These are phyloP conservation scores for Eptatretus burgeri DNA, from an alignment of 2,113 vertebrate species.

Conservation along the genomic window DNA sequence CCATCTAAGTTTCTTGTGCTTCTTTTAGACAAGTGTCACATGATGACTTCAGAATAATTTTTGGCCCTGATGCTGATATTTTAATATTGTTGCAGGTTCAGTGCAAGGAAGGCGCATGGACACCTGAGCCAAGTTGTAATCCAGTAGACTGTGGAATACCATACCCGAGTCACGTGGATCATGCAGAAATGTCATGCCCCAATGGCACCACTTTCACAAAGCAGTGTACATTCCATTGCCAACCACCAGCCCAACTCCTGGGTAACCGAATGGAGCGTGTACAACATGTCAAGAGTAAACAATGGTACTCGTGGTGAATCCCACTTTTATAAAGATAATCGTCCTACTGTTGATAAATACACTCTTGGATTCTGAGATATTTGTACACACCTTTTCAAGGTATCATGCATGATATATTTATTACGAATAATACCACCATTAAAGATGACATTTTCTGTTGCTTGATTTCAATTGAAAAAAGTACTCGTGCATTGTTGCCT, in stretches of 20 bases:
- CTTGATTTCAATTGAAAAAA: too few species aligned
- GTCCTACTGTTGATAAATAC: too few species aligned
- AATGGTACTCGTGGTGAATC: constrained; percentile 8
- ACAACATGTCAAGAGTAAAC: background rate
- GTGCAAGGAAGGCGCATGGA: constrained; percentile 73
- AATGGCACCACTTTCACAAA: constrained; percentile 71
- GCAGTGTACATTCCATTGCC: constrained; percentile 54
- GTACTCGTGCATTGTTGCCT: too few species aligned
- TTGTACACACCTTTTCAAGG: too few species aligned
- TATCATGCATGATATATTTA: too few species aligned
- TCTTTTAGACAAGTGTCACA: too few species aligned
- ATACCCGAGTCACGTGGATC: constrained; percentile 67
- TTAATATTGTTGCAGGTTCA: background rate
- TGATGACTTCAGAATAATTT: background rate
- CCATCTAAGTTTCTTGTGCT: too few species aligned
- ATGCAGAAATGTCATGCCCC: constrained; percentile 47
- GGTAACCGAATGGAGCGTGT: constrained; percentile 18
- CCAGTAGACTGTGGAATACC: constrained; percentile 77
- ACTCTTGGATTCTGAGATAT: too few species aligned
- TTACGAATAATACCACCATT: too few species aligned
- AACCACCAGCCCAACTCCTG: constrained; percentile 52
- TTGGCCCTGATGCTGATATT: background rate
- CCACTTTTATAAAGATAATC: constrained; percentile 12
- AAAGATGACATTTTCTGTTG: too few species aligned
- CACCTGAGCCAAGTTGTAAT: constrained; percentile 57